A percentile compares a stretch with the other conserved stretches of the same genome.
Evolutionary conservation across 2,797 vertebrate species (phyloP).

Genomic region (Todus mexicanus): DNA sequence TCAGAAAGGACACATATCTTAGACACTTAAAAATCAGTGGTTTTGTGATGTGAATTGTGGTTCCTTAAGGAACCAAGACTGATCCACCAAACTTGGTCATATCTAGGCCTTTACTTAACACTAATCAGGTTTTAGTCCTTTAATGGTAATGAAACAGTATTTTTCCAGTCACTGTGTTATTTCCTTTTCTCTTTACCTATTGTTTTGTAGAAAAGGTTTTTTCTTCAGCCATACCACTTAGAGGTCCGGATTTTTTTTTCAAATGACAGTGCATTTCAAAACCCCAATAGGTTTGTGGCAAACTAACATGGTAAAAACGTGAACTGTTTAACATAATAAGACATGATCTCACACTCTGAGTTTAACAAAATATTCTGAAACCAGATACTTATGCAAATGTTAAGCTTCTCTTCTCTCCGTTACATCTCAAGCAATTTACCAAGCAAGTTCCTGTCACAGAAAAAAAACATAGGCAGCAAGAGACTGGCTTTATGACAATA

Average conservation of each 20-base stretch:
- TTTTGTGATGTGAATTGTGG: conserved; percentile 4
- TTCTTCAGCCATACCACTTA: conserved; percentile 51
- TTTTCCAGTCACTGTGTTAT: conserved; percentile 69
- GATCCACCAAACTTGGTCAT: conserved; percentile 29
- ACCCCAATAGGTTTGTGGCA: conserved; percentile 56
- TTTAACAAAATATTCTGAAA: conserved; percentile 75
- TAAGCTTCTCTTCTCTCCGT: conserved; percentile 71
- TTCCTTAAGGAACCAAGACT: conserved; percentile 17
- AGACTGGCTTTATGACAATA: conserved; percentile 2
- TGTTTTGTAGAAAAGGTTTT: conserved; percentile 64
- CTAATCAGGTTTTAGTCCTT: conserved; percentile 55
- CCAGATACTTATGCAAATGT: conserved; percentile 76
- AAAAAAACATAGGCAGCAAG: neutral
- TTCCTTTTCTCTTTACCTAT: conserved; percentile 70
- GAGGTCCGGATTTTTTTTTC: conserved; percentile 59
- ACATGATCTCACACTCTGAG: conserved; percentile 63
- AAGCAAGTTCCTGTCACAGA: conserved; percentile 61
- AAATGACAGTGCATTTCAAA: conserved; percentile 53
- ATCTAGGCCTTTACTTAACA: conserved; percentile 25
- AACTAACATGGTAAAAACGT: conserved; percentile 62
- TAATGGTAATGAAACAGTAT: conserved; percentile 61
- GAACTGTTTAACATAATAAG: conserved; percentile 71
- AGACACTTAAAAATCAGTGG: conserved; percentile 3
- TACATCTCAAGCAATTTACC: conserved; percentile 69
- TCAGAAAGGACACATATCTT: conserved; percentile 3